Conservation (phyloP, 2,113 vertebrate species). For the Entomyzon cyanotis region DNA sequence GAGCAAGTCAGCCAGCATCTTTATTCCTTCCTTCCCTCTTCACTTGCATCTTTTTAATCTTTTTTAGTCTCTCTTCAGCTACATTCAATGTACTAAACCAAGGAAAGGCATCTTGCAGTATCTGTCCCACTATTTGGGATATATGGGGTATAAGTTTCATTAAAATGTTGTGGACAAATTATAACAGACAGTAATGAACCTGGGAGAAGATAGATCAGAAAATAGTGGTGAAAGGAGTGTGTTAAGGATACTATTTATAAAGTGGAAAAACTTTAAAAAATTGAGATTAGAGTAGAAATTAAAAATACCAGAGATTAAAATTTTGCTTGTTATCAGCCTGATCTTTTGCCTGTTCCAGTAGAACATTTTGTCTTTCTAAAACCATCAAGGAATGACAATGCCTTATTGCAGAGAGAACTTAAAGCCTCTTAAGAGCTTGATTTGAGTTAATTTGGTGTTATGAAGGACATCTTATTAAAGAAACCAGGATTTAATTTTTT, state of each 20-base stretch:
- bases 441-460: conserved; percentile 6
- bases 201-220: background rate
- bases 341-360: background rate
- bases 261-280: background rate
- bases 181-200: background rate
- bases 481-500: conserved; percentile 25
- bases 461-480: conserved; percentile 12
- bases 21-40: background rate
- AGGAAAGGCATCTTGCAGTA: background rate
- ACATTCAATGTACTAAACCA: background rate
- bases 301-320: background rate
- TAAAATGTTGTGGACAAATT: background rate
- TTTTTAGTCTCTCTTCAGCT: background rate
- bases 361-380: background rate
- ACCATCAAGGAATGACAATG: background rate
- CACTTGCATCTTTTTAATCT: background rate
- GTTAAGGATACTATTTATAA: background rate
- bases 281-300: background rate
- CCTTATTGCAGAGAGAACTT: background rate
- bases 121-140: background rate
- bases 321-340: background rate
- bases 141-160: background rate
- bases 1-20: background rate
- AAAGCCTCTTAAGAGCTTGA: background rate
- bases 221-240: background rate